phyloP scores from a whole-genome alignment of 2,888 invertebrate species.

The Drosophila tripunctata region DNA sequence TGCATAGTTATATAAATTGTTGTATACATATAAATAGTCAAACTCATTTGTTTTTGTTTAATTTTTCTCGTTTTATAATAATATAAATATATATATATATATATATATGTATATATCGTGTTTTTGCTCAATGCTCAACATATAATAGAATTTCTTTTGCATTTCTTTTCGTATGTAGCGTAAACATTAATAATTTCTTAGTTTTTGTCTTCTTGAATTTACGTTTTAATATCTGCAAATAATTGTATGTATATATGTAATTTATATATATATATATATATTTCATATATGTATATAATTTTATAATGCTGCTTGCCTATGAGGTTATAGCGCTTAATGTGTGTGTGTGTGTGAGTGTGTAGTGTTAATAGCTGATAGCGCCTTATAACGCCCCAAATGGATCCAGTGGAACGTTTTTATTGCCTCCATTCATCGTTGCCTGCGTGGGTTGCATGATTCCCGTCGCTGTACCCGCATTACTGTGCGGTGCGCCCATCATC shows the following conservation, averaged over 20 bases:
- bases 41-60: constrained; percentile 57
- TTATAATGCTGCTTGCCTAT: constrained; percentile 50
- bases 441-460: constrained; percentile 80
- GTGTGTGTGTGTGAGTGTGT: constrained; percentile 28
- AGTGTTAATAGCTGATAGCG: constrained; percentile 13
- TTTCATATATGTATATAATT: constrained; percentile 23
- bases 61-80: constrained; percentile 44
- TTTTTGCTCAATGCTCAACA: constrained; percentile 57
- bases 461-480: constrained; percentile 75
- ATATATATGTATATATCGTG: constrained; percentile 45
- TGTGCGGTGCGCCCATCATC: constrained; percentile 79
- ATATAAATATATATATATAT: constrained; percentile 43
- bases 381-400: constrained; percentile 86
- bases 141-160: constrained; percentile 60
- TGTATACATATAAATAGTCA: constrained; percentile 74
- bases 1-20: constrained; percentile 63
- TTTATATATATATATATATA: constrained; percentile 21
- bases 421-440: constrained; percentile 79
- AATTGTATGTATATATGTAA: constrained; percentile 48
- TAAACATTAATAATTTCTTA: constrained; percentile 56
- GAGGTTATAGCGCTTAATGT: constrained; percentile 67
- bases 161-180: constrained; percentile 48
- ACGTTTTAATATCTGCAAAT: constrained; percentile 52
- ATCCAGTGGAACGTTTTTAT: constrained; percentile 85
- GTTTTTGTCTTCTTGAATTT: constrained; percentile 35